Base-by-base conservation (phyloP, 2,113 vertebrate species). In the Prionailurus bengalensis region DNA sequence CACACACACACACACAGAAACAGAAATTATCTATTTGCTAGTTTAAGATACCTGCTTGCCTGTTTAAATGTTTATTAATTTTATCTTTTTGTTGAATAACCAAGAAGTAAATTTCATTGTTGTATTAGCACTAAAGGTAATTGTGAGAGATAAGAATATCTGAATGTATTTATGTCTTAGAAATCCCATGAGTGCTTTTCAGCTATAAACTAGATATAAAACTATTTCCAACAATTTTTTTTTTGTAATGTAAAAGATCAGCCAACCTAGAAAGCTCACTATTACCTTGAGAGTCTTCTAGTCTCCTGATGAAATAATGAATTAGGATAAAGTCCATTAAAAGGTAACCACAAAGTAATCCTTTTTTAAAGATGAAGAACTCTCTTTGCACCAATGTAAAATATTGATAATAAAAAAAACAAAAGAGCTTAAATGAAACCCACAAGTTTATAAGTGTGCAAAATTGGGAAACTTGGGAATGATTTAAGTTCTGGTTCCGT, bases 71-170 rank as follows among this genome's bases (percentile, higher is more conserved):
- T 91, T 87, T 76, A 33, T 29, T 63, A 94, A 93, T 68, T 33
- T 95, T 5, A 39, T 79, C 7, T 65, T 84, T 82, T 87, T 87
- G 15, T 33, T 71, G 14, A 90, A 21, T 48, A 91, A 81, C 7
- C 61, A 94, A 83, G 7, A 92, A 97, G 5, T 45, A 89, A 93
- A 84, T 85, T 17, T 84, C 14, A 66, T 33, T 87, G 17, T 29
- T 83, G 51, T 84, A 92, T 82, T 87, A 84, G 25, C 15, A 70
- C 39, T 89, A 73, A 36, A 88, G 21, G 78, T 2, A 82, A 4
- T 39, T 53, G 0, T 51, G 42, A 79, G 27, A 74, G 7, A 65
- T 55, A 76, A 94, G 33, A 73, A 25, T 91, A 68, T 10, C 3
- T 83, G 21, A 61, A 82, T 65, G 31, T 31, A 66, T 45, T 87